phyloP scores from a whole-genome alignment of 2,113 vertebrate genomes.

The Hassar affinis region DNA sequence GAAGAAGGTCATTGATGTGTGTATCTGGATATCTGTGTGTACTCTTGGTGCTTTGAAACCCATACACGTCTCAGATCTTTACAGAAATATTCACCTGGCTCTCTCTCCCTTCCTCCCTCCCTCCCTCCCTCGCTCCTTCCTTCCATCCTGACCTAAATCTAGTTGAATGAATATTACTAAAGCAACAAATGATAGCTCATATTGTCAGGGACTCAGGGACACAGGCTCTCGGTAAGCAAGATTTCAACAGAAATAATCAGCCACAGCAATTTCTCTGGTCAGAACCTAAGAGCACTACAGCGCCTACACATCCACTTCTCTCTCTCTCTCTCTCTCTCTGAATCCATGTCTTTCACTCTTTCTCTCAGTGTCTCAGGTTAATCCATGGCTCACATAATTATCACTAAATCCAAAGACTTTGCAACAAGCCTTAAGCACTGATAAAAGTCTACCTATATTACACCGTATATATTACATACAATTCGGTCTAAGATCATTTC shows the following conservation, averaged over 20 bases:
- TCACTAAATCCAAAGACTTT: background rate
- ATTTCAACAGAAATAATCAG: background rate
- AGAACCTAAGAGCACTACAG: slow-evolving; percentile 7
- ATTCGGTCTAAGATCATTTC: background rate
- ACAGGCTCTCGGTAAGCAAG: background rate
- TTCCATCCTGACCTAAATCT: background rate
- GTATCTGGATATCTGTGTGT: background rate
- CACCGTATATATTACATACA: background rate
- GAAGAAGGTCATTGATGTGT: slow-evolving; percentile 41
- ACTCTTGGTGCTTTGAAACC: background rate
- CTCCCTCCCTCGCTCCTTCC: background rate
- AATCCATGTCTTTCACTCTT: slow-evolving; percentile 16
- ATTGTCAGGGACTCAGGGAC: background rate
- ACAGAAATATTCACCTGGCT: background rate
- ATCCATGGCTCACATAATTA: background rate
- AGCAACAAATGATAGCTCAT: background rate
- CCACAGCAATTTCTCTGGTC: background rate
- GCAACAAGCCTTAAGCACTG: background rate
- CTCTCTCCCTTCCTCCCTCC: background rate
- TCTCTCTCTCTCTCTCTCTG: background rate
- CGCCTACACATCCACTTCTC: slow-evolving; percentile 14
- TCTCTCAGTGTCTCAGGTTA: background rate
- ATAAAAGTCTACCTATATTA: background rate
- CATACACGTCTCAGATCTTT: slow-evolving; percentile 12
- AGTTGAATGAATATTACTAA: background rate